Conservation (phyloP, 2,113 vertebrate genomes). For the Macrotis lagotis region DNA sequence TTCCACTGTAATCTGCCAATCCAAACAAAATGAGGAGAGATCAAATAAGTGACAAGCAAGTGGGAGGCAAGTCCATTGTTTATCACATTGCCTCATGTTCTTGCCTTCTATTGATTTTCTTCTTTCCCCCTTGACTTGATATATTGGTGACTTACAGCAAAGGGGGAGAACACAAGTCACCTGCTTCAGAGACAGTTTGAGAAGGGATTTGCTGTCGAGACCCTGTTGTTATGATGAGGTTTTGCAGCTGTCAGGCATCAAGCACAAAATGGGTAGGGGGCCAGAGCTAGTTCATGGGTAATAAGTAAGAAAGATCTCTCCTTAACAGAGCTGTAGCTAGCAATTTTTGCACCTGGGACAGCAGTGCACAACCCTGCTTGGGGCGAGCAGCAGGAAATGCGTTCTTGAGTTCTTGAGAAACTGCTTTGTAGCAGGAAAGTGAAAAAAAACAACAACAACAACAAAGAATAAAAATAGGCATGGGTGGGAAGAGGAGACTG, state of each 20-base stretch:
- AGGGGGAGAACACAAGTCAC: neutral
- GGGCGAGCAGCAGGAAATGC: neutral
- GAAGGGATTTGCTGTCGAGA: conserved; percentile 1
- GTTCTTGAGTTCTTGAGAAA: neutral
- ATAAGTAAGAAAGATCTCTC: neutral
- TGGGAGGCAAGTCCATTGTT: conserved; percentile 22
- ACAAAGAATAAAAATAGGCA: neutral
- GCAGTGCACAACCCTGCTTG: neutral
- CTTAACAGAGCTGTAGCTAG: neutral
- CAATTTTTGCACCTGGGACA: neutral
- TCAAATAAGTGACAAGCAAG: conserved; percentile 33
- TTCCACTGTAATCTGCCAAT: conserved; percentile 47
- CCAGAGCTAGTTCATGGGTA: neutral
- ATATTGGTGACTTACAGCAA: neutral
- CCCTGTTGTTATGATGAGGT: neutral
- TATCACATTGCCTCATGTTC: conserved; percentile 23
- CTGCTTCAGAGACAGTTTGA: neutral
- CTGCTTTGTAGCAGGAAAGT: neutral
- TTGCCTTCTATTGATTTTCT: conserved; percentile 35
- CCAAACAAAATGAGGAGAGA: conserved; percentile 64
- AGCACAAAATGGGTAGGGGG: neutral
- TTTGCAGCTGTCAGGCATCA: neutral
- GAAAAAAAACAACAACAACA: neutral
- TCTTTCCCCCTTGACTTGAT: conserved; percentile 22
- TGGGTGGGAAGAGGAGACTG: neutral